Evolutionary conservation across 2,797 vertebrate species (phyloP), one percentile per base, ranked within the genome.

Genomic region (Monodelphis domestica): DNA sequence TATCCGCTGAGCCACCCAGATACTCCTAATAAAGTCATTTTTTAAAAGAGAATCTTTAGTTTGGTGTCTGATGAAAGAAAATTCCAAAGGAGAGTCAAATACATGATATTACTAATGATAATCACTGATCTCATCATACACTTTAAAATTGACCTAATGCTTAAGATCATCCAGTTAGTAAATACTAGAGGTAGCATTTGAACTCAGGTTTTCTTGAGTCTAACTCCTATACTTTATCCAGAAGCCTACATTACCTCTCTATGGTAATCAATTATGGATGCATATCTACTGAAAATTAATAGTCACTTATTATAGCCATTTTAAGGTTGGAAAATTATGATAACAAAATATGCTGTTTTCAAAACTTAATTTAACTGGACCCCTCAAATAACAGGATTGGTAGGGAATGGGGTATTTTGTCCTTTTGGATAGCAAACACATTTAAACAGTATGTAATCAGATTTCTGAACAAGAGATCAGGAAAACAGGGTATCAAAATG

Each of bases 331-430:
- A 38, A 88, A 89, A 70, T 87, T 14, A 10, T 63, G 84, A 88
- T 90, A 92, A 53, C 87, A 51, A 28, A 78, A 90, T 33, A 6
- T 88, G 94, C 90, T 87, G 56, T 54, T 57, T 78, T 78, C 30
- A 87, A 87, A 53, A 10, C n/a, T 55, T 95, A 54, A 92, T 59
- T 89, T 96, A 91, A 91, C 89, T 45, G 52, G 38, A 45, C 59
- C 54, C 90, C 91, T 91, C 33, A 95, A 93, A 89, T 24, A 78
- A 4, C 38, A 78, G 21, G 38, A 45, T 78, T 78, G 21, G 21
- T 7, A 45, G 38, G 70, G 17, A 45, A 78, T 45, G 70, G 21
- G n/a, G 4, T 90, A 51, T 90, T 92, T 70, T 78, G 54, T 93
- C 84, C 95, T 54, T 89, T 88, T 56, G 91, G 26, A 52, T 53